These are phyloP conservation scores for Choloepus didactylus DNA, from an alignment of 2,797 vertebrate genomes.

Conservation along the genomic window DNA sequence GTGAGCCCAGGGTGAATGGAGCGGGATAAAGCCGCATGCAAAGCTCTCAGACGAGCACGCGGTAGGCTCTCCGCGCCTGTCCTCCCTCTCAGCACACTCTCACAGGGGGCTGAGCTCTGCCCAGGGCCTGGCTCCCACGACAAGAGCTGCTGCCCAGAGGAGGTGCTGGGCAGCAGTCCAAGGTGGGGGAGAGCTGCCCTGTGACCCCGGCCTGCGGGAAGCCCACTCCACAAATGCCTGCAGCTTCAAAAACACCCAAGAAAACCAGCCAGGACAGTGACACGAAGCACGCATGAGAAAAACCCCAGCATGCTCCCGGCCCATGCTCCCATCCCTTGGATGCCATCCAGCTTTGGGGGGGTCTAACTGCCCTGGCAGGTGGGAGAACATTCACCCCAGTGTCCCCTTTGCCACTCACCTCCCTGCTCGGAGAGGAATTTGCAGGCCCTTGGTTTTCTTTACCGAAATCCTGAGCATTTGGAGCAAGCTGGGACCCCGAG, in stretches of 20 bases:
- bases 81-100: fast-evolving
- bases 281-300: fast-evolving
- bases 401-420: background rate
- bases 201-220: fast-evolving
- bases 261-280: background rate
- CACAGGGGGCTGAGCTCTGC: background rate
- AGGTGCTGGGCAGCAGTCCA: background rate
- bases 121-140: background rate
- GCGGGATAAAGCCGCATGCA: fast-evolving
- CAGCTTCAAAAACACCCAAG: background rate
- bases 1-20: fast-evolving
- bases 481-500: background rate
- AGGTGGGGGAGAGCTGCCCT: background rate
- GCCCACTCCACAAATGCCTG: background rate
- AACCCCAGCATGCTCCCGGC: background rate
- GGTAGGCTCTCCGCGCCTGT: background rate
- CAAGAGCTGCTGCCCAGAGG: background rate
- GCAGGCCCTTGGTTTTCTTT: background rate
- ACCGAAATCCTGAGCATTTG: background rate
- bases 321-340: fast-evolving
- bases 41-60: background rate
- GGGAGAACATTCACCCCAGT: fast-evolving
- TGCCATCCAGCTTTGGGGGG: background rate
- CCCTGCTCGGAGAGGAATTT: background rate
- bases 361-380: too few species aligned